Percentiles rank a stretch among this genome's conserved stretches.
phyloP scores from a whole-genome alignment of 2,888 invertebrate genomes.

The Eupsilia transversa region DNA sequence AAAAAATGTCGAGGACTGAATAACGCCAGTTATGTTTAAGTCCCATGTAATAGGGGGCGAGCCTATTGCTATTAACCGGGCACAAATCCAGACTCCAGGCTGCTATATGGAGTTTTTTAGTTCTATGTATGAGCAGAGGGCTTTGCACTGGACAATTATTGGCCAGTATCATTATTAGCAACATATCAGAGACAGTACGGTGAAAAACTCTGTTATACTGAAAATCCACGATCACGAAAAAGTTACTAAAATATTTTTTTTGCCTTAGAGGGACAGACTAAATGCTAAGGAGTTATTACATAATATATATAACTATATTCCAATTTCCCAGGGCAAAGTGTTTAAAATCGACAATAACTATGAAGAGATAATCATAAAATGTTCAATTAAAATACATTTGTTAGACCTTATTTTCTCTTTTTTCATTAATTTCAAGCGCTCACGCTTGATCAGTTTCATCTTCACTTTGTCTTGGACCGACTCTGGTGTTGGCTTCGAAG shows the following conservation, averaged over 20 bases:
- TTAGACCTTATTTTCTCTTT: conserved; percentile 23
- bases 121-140: not conserved
- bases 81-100: too few species aligned
- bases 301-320: not conserved
- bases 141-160: not conserved
- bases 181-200: not conserved
- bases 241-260: not conserved
- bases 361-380: too few species aligned
- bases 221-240: not conserved
- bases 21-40: too few species aligned
- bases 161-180: not conserved
- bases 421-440: not conserved
- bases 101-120: not conserved
- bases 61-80: too few species aligned
- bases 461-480: not conserved
- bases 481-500: not conserved
- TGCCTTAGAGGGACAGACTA: not conserved
- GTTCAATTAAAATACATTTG: conserved; percentile 20
- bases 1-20: not conserved
- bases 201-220: not conserved
- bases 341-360: not conserved
- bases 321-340: not conserved
- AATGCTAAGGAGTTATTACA: not conserved
- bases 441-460: conserved; percentile 1
- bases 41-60: too few species aligned